Percentiles rank a stretch among this genome's conserved stretches.
These are phyloP conservation scores for Pangasius macronema DNA, from an alignment of 2,797 vertebrate genomes.

Conservation along the genomic window DNA sequence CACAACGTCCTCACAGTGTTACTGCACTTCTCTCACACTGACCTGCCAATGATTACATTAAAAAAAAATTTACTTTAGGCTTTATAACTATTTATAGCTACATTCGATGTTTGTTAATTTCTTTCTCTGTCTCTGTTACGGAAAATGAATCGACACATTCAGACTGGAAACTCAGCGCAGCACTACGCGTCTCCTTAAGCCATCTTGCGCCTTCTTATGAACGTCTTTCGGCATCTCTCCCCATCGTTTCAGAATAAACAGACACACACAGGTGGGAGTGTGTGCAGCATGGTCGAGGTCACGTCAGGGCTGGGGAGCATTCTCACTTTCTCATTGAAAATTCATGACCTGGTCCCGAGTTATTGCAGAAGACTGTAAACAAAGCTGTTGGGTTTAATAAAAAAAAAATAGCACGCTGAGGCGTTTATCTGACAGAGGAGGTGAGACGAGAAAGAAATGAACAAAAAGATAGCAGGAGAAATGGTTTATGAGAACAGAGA, in stretches of 20 bases:
- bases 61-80: too few relatives aligned
- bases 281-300: not conserved
- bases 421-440: not conserved
- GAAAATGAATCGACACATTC: too few relatives aligned
- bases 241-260: not conserved
- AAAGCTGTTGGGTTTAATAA: conserved; percentile 10
- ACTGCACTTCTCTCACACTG: not conserved
- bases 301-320: not conserved
- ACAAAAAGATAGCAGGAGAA: not conserved
- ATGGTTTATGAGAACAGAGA: not conserved
- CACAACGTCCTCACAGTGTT: not conserved
- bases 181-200: not conserved
- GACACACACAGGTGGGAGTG: not conserved
- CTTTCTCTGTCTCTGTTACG: not conserved
- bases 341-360: not conserved
- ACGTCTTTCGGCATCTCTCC: not conserved
- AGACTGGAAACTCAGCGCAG: not conserved
- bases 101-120: too few relatives aligned
- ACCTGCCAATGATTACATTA: too few relatives aligned
- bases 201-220: not conserved
- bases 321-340: not conserved
- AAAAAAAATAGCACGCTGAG: not conserved
- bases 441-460: not conserved
- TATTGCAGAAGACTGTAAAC: conserved; percentile 1
- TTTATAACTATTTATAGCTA: too few relatives aligned